Percentiles rank a stretch among this genome's conserved stretches.
These are phyloP conservation scores for Archilochus colubris DNA, from an alignment of 2,113 vertebrate species.

Conservation along the genomic window DNA sequence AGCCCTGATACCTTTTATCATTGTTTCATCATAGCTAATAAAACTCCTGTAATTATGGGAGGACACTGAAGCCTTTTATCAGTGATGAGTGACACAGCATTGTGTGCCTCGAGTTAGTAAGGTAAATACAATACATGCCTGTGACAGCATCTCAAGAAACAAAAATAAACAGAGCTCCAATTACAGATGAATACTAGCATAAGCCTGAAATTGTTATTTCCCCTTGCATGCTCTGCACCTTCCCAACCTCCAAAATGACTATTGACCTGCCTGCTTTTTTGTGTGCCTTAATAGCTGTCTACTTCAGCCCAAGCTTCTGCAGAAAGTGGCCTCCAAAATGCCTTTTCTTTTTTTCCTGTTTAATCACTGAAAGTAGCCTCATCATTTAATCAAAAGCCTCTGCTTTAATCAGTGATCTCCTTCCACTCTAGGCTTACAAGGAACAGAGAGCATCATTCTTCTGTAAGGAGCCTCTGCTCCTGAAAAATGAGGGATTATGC, in stretches of 20 bases:
- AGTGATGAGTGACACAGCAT: constrained; percentile 65
- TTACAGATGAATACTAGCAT: constrained; percentile 12
- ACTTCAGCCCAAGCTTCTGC: background rate
- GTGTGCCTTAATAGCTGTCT: background rate
- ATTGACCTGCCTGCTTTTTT: background rate
- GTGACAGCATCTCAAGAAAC: constrained; percentile 29
- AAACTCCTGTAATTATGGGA: constrained; percentile 71
- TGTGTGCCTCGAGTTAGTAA: constrained; percentile 57
- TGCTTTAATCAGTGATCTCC: constrained; percentile 61
- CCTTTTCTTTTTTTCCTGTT: background rate
- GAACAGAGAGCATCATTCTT: constrained; percentile 64
- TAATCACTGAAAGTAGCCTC: constrained; percentile 11
- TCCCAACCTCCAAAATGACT: background rate
- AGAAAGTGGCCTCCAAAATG: background rate
- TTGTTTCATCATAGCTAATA: constrained; percentile 72
- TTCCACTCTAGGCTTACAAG: constrained; percentile 20
- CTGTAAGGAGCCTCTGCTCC: constrained; percentile 32
- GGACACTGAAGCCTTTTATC: constrained; percentile 66
- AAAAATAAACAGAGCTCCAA: constrained; percentile 45
- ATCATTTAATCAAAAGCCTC: constrained; percentile 37
- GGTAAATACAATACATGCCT: constrained; percentile 34
- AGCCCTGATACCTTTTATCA: constrained; percentile 66
- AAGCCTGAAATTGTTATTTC: constrained; percentile 24
- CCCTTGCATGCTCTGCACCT: background rate
- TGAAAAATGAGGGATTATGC: constrained; percentile 63